Evolutionary conservation across 1,140 invertebrate genomes (phyloP).

Genomic region (Chionoecetes opilio): DNA sequence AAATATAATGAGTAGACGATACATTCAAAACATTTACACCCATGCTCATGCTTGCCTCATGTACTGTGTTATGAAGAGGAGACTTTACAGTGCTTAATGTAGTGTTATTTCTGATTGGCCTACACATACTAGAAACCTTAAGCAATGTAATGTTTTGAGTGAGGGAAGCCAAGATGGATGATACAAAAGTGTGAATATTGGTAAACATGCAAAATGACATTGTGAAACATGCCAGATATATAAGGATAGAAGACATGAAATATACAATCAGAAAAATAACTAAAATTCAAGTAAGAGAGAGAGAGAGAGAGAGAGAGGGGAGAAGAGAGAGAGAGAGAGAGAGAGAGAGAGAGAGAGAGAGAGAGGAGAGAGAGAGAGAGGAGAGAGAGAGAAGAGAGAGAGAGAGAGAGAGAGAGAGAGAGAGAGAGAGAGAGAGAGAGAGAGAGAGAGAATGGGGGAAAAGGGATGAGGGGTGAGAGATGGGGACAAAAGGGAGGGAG

Average conservation of each 20-base stretch:
- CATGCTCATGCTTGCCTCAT: no score
- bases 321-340: not conserved
- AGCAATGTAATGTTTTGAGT: no score
- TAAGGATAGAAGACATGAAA: not conserved
- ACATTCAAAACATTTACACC: no score
- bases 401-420: not conserved
- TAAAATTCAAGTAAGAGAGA: not conserved
- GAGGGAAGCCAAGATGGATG: not conserved
- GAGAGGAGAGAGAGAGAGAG: no score
- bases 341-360: not conserved
- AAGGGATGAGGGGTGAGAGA: not conserved
- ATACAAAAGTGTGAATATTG: not conserved
- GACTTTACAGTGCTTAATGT: no score
- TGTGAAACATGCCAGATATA: not conserved
- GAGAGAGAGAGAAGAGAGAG: not conserved
- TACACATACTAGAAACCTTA: no score
- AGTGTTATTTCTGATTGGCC: no score
- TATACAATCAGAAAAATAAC: not conserved
- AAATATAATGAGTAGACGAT: no score
- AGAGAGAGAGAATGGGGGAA: not conserved
- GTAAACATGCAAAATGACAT: not conserved
- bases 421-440: not conserved
- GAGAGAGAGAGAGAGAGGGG: not conserved
- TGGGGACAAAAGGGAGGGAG: no score
- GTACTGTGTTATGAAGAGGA: no score